Evolutionary conservation across 2,888 invertebrate species (phyloP).

Genomic region (Imbricaverruca yamaguchii): DNA sequence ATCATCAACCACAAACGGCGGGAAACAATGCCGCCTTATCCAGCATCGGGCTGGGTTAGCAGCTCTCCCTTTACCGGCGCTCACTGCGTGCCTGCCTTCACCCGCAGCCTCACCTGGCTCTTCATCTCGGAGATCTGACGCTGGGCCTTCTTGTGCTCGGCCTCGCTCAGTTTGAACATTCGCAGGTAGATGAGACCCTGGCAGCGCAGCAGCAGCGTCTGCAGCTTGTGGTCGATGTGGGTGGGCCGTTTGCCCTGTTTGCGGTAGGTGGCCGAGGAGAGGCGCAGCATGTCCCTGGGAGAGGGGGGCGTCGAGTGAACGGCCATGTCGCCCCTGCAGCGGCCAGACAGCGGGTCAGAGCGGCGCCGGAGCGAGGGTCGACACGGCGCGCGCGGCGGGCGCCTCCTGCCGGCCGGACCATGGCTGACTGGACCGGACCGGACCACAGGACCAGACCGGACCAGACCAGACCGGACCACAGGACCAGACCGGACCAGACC

Average conservation of each 20-base stretch:
- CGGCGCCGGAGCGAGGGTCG: not conserved
- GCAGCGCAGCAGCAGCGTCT: conserved; percentile 23
- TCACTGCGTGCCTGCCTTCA: too few relatives aligned
- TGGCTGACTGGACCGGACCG: too few relatives aligned
- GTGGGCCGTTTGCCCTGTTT: conserved; percentile 14
- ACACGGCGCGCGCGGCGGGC: too few relatives aligned
- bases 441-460: too few relatives aligned
- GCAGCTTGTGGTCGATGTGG: conserved; percentile 21
- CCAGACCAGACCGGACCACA: too few relatives aligned
- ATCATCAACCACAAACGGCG: too few relatives aligned
- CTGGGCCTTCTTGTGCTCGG: not conserved
- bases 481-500: too few relatives aligned
- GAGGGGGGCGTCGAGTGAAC: not conserved
- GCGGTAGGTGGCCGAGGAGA: conserved; percentile 15
- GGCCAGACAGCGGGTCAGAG: not conserved
- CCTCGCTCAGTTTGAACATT: not conserved
- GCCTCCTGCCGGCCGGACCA: too few relatives aligned
- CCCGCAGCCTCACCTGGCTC: not conserved
- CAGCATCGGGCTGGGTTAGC: too few relatives aligned
- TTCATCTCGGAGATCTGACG: not conserved
- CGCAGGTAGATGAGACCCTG: conserved; percentile 20
- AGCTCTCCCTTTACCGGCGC: too few relatives aligned
- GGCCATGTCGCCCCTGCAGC: not conserved
- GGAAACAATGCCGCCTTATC: too few relatives aligned
- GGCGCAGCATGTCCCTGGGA: conserved; percentile 20